A percentile compares a stretch with the other conserved stretches of the same genome.
Conservation (phyloP, 35 echinoderm and acorn worm species). For the Diadema setosum region DNA sequence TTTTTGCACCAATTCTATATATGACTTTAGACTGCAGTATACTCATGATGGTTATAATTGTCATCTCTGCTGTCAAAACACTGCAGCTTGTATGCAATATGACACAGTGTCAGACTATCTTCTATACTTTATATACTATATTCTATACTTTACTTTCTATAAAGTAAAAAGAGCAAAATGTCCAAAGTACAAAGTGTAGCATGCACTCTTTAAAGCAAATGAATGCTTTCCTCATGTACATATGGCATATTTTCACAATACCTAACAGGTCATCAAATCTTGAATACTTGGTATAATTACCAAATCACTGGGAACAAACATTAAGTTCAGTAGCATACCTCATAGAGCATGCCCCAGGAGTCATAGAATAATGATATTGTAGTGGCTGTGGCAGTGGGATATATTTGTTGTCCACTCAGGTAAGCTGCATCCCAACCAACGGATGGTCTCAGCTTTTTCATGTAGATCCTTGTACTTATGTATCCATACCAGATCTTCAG, state of each 20-base stretch:
- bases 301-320: not conserved
- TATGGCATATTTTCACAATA: no score
- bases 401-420: not conserved
- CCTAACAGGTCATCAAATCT: not conserved
- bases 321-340: not conserved
- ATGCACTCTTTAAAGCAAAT: no score
- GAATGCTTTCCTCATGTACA: no score
- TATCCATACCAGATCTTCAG: slow-evolving; percentile 10
- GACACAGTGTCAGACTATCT: no score
- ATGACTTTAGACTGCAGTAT: no score
- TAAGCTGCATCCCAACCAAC: not conserved
- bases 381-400: not conserved
- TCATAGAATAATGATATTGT: slow-evolving; percentile 9
- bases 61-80: no score
- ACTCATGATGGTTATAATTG: no score
- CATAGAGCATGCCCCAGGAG: not conserved
- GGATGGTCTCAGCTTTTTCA: slow-evolving; percentile 6
- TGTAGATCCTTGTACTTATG: not conserved
- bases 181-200: not conserved
- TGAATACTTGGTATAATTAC: not conserved
- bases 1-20: no score
- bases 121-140: no score
- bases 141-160: not conserved
- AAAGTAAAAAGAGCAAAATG: not conserved
- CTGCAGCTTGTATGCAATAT: no score